Evolutionary conservation across 2,888 invertebrate species (phyloP), one percentile per base, ranked within the genome.

Genomic region (Oligia latruncula): DNA sequence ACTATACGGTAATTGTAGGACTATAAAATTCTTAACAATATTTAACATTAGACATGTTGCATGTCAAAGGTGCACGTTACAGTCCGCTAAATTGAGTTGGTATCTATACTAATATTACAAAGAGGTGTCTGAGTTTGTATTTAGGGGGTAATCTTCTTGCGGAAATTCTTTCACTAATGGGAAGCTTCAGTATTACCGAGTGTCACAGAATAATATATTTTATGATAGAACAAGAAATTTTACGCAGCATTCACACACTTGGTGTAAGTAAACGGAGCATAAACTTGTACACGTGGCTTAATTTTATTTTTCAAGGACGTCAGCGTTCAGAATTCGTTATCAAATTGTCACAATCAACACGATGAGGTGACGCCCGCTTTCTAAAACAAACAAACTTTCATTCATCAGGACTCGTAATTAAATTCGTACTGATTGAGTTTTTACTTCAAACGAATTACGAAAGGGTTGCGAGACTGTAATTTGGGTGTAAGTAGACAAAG

Each of bases 311-410:
- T 73, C 64, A 83, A 77, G 70, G 68, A 58, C 67, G 2, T 17
- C 6, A 60, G 35, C n/a, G n/a, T 40, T 68, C 68, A 62, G 46
- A 82, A 70, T 80, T 84, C 9, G 43, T 77, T 85, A 87, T 62
- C 46, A 67, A 85, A 77, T 80, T 80, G 17, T 85, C 20, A 46
- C 74, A 77, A 74, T 75, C 72, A 75, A 66, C 62, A 49, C 20
- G 65, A 29, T 20, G 65, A 77, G 73, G 86, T 76, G 64, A 72
- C 79, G 83, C 87, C 80, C 74, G 64, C 71, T 60, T 86, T 82
- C 68, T 49, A 58, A 80, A 80, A 77, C 74, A 87, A 85, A 86
- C 58, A 85, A 80, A 83, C 68, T 80, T 80, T 74, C 77, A 77
- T 85, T 87, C 58, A 66, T 80, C 80, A 87, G 20, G n/a, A 73